Evolutionary conservation across 2,888 invertebrate species (phyloP), one percentile per base, ranked within the genome.

Genomic region (Germaria angustata): DNA sequence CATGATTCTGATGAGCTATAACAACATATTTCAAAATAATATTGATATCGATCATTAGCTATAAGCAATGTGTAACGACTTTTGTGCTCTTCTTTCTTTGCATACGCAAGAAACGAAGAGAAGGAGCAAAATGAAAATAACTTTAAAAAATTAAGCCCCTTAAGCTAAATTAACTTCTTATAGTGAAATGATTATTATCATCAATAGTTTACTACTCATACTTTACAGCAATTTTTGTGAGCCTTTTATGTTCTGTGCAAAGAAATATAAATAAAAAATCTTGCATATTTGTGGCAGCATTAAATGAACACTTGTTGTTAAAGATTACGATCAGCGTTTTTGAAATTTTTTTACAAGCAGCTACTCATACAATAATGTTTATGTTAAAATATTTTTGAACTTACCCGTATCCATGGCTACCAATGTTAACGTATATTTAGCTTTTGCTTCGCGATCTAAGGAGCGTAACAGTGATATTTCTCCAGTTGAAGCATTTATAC

Each of bases 341-440:
- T 55, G 17, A 7, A 44, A 15, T 24, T 63, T 63, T 17, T 2
- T 17, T 44, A 8, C 34, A 36, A 53, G 17, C 15, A 17, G 32
- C 17, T 32, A 15, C 36, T 11, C 11, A 13, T 39, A n/a, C 17
- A 20, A 15, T 28, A 39, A 61, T 22, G 39, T 59, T 36, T 71
- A 7, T 61, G 53, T 55, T 61, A 57, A 63, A 51, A 41, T 63
- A 68, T 66, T 59, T 66, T 66, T 71, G 53, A 81, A 92, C 94
- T 94, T 92, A 97, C 97, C 97, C 86, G 97, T 97, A 92, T 98
- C 98, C 96, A 97, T 97, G 80, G 97, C 98, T 81, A 97, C 96
- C 68, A 98, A 93, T 2, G 96, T 96, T 85, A 98, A 92, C 66
- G 95, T 94, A 89, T 97, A 97, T 92, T 96, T 96, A 81, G 95